These are phyloP conservation scores for Carabus problematicus DNA, from an alignment of 2,888 invertebrate species.

Conservation along the genomic window DNA sequence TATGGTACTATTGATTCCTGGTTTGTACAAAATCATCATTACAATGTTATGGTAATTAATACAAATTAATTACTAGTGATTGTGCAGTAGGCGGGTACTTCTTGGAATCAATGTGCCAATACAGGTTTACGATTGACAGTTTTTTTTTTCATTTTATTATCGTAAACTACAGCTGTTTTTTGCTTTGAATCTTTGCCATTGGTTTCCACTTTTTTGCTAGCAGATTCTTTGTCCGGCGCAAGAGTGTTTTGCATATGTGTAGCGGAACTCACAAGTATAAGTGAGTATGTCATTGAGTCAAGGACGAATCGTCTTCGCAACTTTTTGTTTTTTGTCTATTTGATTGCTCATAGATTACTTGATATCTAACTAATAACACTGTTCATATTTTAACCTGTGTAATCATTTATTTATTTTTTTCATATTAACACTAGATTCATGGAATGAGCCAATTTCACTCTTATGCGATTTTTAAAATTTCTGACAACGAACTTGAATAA, in stretches of 20 bases:
- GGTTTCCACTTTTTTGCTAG: slow-evolving; percentile 4
- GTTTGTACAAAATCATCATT: too few relatives aligned
- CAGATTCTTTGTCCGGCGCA: slow-evolving; percentile 16
- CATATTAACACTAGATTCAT: too few relatives aligned
- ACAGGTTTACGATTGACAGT: slow-evolving; percentile 18
- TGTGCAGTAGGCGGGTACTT: neutral
- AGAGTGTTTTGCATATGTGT: slow-evolving; percentile 26
- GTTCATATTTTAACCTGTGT: too few relatives aligned
- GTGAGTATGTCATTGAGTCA: slow-evolving; percentile 35
- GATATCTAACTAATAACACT: too few relatives aligned
- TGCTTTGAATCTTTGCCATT: slow-evolving; percentile 24
- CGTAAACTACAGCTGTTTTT: slow-evolving; percentile 12
- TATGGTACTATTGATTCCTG: too few relatives aligned
- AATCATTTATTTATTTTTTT: too few relatives aligned
- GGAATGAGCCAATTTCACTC: too few relatives aligned
- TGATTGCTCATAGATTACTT: neutral
- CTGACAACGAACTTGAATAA: too few relatives aligned
- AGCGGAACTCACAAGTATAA: slow-evolving; percentile 20
- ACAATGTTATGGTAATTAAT: too few relatives aligned
- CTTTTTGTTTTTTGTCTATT: slow-evolving; percentile 17
- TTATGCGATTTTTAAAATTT: too few relatives aligned
- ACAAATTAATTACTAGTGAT: too few relatives aligned
- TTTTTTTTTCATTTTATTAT: slow-evolving; percentile 17
- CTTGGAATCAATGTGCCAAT: slow-evolving; percentile 19
- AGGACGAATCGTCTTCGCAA: slow-evolving; percentile 21